Conservation (phyloP, 2,888 invertebrate genomes). For the Pantelozetes paolii region DNA sequence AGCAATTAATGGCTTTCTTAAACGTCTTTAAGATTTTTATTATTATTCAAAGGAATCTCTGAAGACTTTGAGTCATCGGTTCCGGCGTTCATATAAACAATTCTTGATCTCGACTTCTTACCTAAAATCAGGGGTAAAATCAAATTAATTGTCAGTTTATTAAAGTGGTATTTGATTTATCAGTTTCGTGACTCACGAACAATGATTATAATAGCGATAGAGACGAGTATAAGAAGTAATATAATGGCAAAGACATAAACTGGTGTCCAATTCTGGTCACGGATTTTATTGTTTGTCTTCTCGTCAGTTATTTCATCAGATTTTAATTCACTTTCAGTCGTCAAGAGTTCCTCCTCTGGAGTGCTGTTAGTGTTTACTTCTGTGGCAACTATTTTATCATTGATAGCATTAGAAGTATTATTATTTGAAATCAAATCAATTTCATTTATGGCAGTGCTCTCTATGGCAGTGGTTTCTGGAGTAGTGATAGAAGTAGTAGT, state of each 20-base stretch:
- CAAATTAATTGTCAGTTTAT: too few relatives aligned
- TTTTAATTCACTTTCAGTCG: too few relatives aligned
- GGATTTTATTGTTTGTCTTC: not conserved
- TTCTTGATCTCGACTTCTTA: constrained; percentile 15
- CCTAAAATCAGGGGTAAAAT: not conserved
- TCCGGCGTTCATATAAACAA: not conserved
- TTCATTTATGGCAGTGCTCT: too few relatives aligned
- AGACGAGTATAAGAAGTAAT: not conserved
- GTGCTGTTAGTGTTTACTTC: too few relatives aligned
- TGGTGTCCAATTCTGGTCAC: not conserved
- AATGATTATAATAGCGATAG: not conserved
- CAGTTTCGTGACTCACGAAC: constrained; percentile 15
- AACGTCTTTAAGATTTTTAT: not conserved
- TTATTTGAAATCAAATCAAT: too few relatives aligned
- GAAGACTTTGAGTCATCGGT: not conserved
- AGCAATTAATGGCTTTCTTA: too few relatives aligned
- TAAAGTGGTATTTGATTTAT: too few relatives aligned
- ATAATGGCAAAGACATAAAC: not conserved
- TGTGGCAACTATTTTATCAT: too few relatives aligned
- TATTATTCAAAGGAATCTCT: not conserved
- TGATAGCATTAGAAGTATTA: too few relatives aligned
- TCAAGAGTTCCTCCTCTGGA: too few relatives aligned
- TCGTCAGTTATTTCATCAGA: not conserved
- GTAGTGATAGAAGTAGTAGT: not conserved
- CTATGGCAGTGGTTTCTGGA: too few relatives aligned